Conservation (phyloP, 2,113 vertebrate species). For the Prunella fulvescens region DNA sequence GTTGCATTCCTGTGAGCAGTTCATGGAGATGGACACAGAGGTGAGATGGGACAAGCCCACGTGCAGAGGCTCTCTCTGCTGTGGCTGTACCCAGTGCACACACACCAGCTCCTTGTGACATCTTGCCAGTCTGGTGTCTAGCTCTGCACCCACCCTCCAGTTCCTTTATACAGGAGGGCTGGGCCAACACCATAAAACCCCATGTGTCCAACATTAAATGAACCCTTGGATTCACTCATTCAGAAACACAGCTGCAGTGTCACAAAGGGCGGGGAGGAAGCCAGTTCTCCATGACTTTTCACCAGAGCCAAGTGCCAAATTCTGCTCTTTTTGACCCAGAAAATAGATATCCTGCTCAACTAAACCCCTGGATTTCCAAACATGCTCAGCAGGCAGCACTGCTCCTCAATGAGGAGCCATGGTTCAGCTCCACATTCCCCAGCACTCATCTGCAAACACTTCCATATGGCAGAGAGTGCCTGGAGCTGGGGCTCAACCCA, state of each 20-base stretch:
- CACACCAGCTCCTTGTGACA: neutral
- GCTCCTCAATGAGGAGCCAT: neutral
- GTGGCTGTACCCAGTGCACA: neutral
- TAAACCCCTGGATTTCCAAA: neutral
- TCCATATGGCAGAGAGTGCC: neutral
- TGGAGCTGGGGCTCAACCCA: neutral
- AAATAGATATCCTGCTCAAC: neutral
- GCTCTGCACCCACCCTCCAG: neutral
- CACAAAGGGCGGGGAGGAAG: neutral
- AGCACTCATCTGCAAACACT: neutral
- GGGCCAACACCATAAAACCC: neutral
- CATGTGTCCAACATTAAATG: neutral
- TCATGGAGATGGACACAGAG: rapidly evolving
- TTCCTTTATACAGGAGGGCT: neutral
- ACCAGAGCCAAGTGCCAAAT: neutral
- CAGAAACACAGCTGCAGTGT: neutral
- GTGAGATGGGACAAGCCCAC: rapidly evolving
- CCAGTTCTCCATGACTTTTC: neutral
- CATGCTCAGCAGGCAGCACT: neutral
- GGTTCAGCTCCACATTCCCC: neutral
- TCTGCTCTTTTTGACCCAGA: neutral
- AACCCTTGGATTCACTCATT: neutral
- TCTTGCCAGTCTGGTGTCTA: neutral
- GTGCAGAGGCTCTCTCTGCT: neutral
- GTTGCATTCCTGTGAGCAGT: rapidly evolving